Evolutionary conservation across 2,797 vertebrate genomes (phyloP).

Genomic region (Arctocebus calabarensis): DNA sequence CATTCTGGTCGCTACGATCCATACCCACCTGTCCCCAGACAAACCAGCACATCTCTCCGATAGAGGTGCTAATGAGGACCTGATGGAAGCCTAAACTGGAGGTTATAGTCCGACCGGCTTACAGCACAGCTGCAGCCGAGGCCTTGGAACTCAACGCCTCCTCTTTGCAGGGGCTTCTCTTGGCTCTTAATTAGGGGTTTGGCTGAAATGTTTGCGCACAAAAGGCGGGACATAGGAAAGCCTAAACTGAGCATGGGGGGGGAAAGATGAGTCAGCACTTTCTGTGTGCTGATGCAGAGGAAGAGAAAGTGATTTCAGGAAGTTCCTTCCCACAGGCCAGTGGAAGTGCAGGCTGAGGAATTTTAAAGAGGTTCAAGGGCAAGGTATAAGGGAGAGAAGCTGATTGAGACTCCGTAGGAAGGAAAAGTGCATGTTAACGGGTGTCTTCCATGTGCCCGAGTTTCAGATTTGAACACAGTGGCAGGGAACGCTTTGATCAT

Average conservation of each 20-base stretch:
- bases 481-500: neutral
- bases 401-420: neutral
- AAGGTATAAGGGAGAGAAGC: neutral
- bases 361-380: neutral
- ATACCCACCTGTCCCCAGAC: neutral
- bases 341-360: rapidly evolving
- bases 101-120: neutral
- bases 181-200: constrained; percentile 36
- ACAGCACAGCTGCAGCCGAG: neutral
- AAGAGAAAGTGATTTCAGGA: neutral
- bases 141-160: neutral
- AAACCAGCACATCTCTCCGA: neutral
- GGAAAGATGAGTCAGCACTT: neutral
- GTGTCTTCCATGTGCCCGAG: neutral
- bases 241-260: neutral
- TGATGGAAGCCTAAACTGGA: neutral
- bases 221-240: neutral
- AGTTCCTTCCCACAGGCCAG: neutral
- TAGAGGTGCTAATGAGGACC: neutral
- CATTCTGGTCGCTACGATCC: neutral
- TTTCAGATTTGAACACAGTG: neutral
- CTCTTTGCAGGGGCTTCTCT: constrained; percentile 4
- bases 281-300: neutral
- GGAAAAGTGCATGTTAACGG: neutral
- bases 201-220: neutral